Conservation (phyloP, 2,888 invertebrate species). For the Isoperla grammatica region DNA sequence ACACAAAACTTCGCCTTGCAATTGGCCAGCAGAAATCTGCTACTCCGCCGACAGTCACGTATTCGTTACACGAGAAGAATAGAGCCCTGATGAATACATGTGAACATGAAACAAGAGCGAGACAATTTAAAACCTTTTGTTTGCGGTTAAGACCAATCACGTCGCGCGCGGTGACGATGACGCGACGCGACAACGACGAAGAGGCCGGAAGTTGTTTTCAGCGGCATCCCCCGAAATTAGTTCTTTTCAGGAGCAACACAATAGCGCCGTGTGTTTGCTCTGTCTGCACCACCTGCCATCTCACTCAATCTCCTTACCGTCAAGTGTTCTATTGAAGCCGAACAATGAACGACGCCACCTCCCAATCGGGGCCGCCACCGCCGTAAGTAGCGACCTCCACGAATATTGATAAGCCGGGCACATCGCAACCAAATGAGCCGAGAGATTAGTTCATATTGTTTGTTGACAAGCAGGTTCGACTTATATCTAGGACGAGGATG, state of each 20-base stretch:
- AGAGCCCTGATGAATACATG: too few relatives aligned
- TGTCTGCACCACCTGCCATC: not conserved
- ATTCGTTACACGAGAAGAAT: too few relatives aligned
- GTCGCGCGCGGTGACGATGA: not conserved
- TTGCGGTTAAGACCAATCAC: slow-evolving; percentile 4
- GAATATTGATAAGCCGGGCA: slow-evolving; percentile 17
- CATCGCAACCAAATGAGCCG: too few relatives aligned
- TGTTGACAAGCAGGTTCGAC: too few relatives aligned
- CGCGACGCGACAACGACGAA: not conserved
- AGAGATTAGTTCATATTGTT: too few relatives aligned
- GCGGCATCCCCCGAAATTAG: slow-evolving; percentile 15
- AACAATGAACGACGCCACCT: slow-evolving; percentile 14
- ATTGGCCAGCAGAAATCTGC: too few relatives aligned
- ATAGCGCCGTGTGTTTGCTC: slow-evolving; percentile 15
- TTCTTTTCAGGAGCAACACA: slow-evolving; percentile 12
- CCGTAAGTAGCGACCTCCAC: not conserved
- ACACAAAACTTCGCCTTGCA: too few relatives aligned
- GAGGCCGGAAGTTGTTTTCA: slow-evolving; percentile 15
- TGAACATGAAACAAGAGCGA: too few relatives aligned
- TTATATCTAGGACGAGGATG: too few relatives aligned
- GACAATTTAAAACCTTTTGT: slow-evolving; percentile 10
- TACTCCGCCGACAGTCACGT: too few relatives aligned
- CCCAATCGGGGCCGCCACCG: too few relatives aligned
- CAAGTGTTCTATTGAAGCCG: slow-evolving; percentile 19
- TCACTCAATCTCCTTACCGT: slow-evolving; percentile 2